These are phyloP conservation scores for Haemorhous mexicanus DNA, from an alignment of 2,113 vertebrate genomes.

Conservation along the genomic window DNA sequence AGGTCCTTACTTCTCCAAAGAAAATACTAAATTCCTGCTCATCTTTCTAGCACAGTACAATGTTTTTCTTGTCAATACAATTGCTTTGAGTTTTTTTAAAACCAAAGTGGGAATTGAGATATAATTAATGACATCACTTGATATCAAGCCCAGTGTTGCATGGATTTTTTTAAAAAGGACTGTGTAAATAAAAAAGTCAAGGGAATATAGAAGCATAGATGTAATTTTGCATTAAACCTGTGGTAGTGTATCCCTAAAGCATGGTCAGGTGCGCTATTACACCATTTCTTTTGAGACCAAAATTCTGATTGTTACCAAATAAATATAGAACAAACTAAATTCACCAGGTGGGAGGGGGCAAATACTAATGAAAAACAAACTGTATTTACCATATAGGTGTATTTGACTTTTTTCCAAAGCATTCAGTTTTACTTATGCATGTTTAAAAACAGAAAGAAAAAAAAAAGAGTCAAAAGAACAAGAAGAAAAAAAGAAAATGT, in stretches of 20 bases:
- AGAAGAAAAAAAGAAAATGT: neutral
- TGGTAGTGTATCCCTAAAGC: neutral
- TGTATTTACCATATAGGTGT: neutral
- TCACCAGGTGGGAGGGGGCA: neutral
- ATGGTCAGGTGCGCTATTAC: neutral
- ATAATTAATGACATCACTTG: neutral
- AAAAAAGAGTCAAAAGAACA: neutral
- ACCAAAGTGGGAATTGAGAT: neutral
- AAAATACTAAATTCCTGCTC: constrained; percentile 31
- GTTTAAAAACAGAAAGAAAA: neutral
- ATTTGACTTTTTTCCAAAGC: neutral
- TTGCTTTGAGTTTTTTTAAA: constrained; percentile 35
- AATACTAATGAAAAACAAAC: neutral
- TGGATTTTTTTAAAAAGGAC: constrained; percentile 19
- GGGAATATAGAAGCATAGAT: neutral
- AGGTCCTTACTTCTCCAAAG: constrained; percentile 51
- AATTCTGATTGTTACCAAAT: neutral
- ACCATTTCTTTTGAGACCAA: neutral
- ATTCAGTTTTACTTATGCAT: neutral
- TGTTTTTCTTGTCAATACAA: constrained; percentile 30
- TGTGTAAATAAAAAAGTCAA: constrained; percentile 6
- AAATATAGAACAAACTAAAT: neutral
- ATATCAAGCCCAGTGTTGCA: neutral
- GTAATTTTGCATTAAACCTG: constrained; percentile 16
- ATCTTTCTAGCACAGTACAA: constrained; percentile 3